Base-by-base conservation (phyloP, 2,888 invertebrate species). In the Diachrysia chrysitis region DNA sequence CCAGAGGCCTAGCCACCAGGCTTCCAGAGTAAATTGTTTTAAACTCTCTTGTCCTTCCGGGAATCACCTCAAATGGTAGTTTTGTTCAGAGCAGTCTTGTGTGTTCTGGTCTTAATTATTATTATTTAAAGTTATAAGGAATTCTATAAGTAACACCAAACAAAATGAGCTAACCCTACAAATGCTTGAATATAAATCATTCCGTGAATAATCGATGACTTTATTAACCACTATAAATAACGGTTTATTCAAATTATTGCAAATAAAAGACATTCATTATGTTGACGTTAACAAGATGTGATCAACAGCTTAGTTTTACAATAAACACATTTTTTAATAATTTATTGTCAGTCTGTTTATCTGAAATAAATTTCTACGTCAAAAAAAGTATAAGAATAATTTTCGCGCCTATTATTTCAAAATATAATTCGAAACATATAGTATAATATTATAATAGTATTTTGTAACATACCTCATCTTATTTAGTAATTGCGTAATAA, bases 141-240 rank as follows among this genome's bases (percentile, higher is more conserved):
- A n/a, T n/a, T n/a, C n/a, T n/a, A n/a, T n/a, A n/a, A n/a, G n/a
- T n/a, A n/a, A n/a, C n/a, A n/a, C 21, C 60, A 6, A 46, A 21
- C 61, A 58, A 63, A 78, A 63, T 73, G 37, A 64, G n/a, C 21
- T 48, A 67, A 58, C 63, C 12, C 63, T 42, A 63, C 61, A 58
- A 72, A 71, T 66, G 63, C 69, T 76, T 83, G 76, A 74, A 76
- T 81, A 88, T 89, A 87, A 89, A 89, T 88, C 86, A 84, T 76
- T 71, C 70, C 64, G 64, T 75, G 82, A 79, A 86, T 87, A 89
- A 90, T 90, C 82, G 84, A 90, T 86, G 85, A 83, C 82, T 87
- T 85, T 85, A 88, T 87, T 86, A 87, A 61, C 63, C 70, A 72
- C 79, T 79, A 87, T 90, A 89, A 90, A 91, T 89, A 87, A 89